These are phyloP conservation scores for Drosophila yooni DNA, from an alignment of 2,888 invertebrate species.

Conservation along the genomic window DNA sequence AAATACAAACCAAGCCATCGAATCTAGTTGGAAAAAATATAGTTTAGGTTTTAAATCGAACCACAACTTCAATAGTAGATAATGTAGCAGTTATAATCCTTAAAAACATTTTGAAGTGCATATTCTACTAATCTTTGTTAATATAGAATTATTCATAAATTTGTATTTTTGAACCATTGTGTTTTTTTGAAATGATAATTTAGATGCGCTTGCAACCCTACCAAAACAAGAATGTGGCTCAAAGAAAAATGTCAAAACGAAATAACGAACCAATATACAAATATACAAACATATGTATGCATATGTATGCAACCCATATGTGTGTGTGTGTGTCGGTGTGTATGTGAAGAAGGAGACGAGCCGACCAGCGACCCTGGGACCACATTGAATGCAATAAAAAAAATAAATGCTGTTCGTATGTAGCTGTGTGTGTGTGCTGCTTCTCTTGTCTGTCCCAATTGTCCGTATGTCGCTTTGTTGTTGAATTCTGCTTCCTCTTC, in stretches of 20 bases:
- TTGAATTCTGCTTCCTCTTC: slow-evolving; percentile 73
- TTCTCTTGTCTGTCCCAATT: slow-evolving; percentile 58
- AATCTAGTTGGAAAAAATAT: neutral
- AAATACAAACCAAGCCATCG: neutral
- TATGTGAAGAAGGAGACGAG: slow-evolving; percentile 47
- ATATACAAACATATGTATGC: slow-evolving; percentile 2
- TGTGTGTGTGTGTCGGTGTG: slow-evolving; percentile 1
- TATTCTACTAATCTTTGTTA: neutral
- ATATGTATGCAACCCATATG: slow-evolving; percentile 13
- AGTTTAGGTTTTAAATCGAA: neutral
- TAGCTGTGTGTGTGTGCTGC: slow-evolving; percentile 17
- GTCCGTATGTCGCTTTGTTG: slow-evolving; percentile 66
- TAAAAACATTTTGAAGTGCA: neutral
- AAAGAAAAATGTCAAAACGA: slow-evolving; percentile 56
- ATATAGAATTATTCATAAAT: neutral
- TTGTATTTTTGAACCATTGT: neutral
- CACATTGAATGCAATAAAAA: slow-evolving; percentile 67
- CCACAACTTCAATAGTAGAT: neutral
- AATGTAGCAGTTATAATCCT: neutral
- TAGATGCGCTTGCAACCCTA: slow-evolving; percentile 46
- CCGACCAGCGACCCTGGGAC: slow-evolving; percentile 76
- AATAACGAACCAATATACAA: slow-evolving; percentile 38
- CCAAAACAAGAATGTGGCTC: slow-evolving; percentile 36
- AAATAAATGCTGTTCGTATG: slow-evolving; percentile 33
- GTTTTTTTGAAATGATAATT: slow-evolving; percentile 2